A percentile compares a stretch with the other conserved stretches of the same genome.
phyloP scores from a whole-genome alignment of 2,113 vertebrate genomes.

The Gavialis gangeticus region DNA sequence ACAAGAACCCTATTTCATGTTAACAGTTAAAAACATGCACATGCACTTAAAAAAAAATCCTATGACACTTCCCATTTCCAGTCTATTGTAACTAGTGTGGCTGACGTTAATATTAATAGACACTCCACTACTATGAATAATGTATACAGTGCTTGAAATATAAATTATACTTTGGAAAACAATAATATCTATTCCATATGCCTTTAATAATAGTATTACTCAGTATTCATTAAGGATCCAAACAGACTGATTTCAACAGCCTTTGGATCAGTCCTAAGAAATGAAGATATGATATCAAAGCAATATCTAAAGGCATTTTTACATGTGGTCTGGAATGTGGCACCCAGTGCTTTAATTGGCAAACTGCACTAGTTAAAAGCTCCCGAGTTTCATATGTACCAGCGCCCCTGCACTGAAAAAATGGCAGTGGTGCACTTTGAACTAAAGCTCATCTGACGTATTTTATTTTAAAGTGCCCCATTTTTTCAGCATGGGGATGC shows the following conservation, averaged over 20 bases:
- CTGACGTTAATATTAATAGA: neutral
- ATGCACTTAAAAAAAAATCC: neutral
- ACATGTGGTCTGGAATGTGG: too few species aligned
- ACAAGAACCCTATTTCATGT: neutral
- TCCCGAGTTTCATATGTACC: too few species aligned
- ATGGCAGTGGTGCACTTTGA: too few species aligned
- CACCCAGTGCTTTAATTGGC: too few species aligned
- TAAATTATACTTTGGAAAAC: neutral
- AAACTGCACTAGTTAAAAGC: too few species aligned
- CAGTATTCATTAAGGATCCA: neutral
- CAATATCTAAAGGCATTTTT: neutral
- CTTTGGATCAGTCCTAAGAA: neutral
- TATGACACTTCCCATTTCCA: neutral
- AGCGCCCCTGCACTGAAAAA: too few species aligned
- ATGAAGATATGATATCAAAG: neutral
- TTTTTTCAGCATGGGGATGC: too few species aligned
- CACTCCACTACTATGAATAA: neutral
- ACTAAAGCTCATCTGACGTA: too few species aligned
- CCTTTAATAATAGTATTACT: neutral
- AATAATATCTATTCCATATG: neutral
- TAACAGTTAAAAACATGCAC: neutral
- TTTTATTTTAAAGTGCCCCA: too few species aligned
- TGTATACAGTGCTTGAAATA: neutral
- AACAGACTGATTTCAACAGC: neutral
- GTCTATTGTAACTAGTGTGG: neutral